phyloP scores from a whole-genome alignment of 2,113 vertebrate genomes.

The Andinoacara biseriatus region DNA sequence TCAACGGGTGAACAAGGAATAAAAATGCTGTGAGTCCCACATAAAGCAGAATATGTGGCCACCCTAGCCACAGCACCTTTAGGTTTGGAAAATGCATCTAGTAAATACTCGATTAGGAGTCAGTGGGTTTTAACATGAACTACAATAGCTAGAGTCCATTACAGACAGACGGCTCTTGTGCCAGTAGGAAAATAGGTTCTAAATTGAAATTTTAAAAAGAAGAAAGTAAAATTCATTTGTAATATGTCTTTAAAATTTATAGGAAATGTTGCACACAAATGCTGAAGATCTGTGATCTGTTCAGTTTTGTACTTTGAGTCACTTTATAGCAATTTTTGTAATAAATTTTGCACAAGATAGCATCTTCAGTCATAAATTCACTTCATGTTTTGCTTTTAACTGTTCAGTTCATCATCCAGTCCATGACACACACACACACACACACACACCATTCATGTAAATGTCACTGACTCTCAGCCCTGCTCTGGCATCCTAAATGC shows the following conservation, averaged over 20 bases:
- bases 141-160: not conserved
- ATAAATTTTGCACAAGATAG: constrained; percentile 25
- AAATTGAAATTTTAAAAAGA: not conserved
- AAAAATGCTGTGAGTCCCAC: not conserved
- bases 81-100: not conserved
- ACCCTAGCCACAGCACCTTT: not conserved
- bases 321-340: not conserved
- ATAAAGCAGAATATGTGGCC: not conserved
- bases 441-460: not conserved
- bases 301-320: not conserved
- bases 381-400: not conserved
- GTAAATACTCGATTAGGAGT: not conserved
- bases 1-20: not conserved
- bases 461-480: constrained; percentile 11
- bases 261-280: not conserved
- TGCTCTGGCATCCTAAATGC: constrained; percentile 44
- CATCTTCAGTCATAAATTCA: constrained; percentile 9
- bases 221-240: not conserved
- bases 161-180: not conserved
- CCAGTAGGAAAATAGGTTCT: not conserved
- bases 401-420: constrained; percentile 1
- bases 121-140: not conserved
- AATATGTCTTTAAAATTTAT: constrained; percentile 32
- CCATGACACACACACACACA: not conserved
- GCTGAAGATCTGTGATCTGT: not conserved